Evolutionary conservation across 2,888 invertebrate species (phyloP), one percentile per base, ranked within the genome.

Genomic region (Drosophila lacicola): DNA sequence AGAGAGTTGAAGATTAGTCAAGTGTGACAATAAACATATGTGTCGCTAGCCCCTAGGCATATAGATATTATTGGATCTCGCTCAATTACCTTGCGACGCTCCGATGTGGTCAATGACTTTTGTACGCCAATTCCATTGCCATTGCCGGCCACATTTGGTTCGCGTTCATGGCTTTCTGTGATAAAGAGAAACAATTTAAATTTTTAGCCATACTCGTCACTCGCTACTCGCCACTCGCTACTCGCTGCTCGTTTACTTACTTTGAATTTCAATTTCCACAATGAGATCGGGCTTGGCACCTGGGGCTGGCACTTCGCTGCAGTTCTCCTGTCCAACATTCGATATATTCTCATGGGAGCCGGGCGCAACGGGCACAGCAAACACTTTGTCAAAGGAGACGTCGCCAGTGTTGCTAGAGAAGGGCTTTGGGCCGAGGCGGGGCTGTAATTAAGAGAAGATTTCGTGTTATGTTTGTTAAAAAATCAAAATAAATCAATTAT

Each of bases 371-470:
- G 97, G 96, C 8, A 96, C 97, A 0, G 95, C 95, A 91, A 97
- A 96, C 25, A 96, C 96, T 90, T 96, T 96, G 90, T 96, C 96
- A 88, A 96, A 96, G 0, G 95, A 95, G 86, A 96, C 96, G 81
- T 96, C 95, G 62, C 95, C 96, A 4, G 95, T 94, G 36, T 96
- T 95, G 44, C 96, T 95, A 9, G 96, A 96, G 91, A 97, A 97
- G 29, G 97, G 97, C 91, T 97, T 97, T 41, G 97, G 97, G 3
- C 97, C 97, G 49, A 97, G 94, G 25, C 97, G 95, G 46, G 97
- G 97, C 97, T 97, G 93, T 50, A 91, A 81, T 88, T 75, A 14
- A 50, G 0, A 21, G 14, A 13, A 58, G 42, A 65, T 46, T n/a
- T 9, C 19, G 10, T 46, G n/a, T 36, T 47, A 29, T 3, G 19